Percentiles rank a stretch among this genome's conserved stretches.
Conservation (phyloP, 2,797 vertebrate genomes). For the Tiaroga cobitis region DNA sequence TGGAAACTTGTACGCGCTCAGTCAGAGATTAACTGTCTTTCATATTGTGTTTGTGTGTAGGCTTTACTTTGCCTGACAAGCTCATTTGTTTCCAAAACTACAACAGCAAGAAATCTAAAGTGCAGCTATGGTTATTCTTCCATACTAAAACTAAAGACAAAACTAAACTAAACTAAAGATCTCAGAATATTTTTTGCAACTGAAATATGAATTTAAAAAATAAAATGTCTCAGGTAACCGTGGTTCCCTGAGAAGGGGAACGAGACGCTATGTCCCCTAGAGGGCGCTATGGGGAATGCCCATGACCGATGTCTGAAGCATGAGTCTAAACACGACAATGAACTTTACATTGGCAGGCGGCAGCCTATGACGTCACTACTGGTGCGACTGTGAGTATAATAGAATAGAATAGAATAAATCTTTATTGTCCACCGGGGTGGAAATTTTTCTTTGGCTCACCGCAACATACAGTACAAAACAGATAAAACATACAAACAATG, state of each 20-base stretch:
- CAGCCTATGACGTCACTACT: too few relatives aligned
- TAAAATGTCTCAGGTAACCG: too few relatives aligned
- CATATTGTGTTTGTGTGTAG: constrained; percentile 11
- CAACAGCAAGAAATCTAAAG: constrained; percentile 8
- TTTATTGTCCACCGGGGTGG: fast-evolving
- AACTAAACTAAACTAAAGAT: neutral
- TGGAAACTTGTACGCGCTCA: neutral
- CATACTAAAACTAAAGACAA: neutral
- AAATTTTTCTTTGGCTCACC: fast-evolving
- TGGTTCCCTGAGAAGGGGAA: too few relatives aligned
- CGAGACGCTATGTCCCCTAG: too few relatives aligned
- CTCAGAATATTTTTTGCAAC: neutral
- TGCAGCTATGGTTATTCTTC: neutral
- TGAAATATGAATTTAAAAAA: neutral
- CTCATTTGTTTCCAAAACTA: neutral
- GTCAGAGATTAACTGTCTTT: constrained; percentile 24
- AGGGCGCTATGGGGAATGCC: too few relatives aligned
- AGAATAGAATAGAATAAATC: too few relatives aligned
- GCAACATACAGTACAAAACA: too few relatives aligned
- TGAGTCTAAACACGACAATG: too few relatives aligned
- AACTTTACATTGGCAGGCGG: too few relatives aligned
- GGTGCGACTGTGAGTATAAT: too few relatives aligned
- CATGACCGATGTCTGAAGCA: too few relatives aligned
- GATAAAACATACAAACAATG: too few relatives aligned
- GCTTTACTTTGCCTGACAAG: constrained; percentile 17